Percentiles rank a stretch among this genome's conserved stretches.
These are phyloP conservation scores for Cepaea hortensis DNA, from an alignment of 2,888 invertebrate species.

Conservation along the genomic window DNA sequence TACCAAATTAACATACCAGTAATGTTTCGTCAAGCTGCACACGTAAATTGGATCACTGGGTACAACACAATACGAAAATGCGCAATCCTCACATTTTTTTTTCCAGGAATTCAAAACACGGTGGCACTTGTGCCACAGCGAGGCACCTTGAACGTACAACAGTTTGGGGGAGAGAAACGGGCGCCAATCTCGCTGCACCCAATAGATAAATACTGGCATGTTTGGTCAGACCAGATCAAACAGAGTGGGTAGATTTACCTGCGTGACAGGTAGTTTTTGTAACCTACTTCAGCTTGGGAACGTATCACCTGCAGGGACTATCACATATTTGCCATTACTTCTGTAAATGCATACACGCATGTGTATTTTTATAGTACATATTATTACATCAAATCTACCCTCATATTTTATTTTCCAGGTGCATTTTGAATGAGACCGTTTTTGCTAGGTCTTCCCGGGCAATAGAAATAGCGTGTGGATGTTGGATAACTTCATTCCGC, in stretches of 20 bases:
- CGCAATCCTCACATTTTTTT: neutral
- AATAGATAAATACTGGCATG: conserved; percentile 20
- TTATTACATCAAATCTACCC: neutral
- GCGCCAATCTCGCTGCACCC: neutral
- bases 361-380: neutral
- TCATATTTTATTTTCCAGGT: neutral
- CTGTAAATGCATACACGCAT: neutral
- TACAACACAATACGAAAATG: no score
- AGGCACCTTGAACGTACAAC: neutral
- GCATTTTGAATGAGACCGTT: neutral
- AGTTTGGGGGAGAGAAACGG: neutral
- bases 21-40: no score
- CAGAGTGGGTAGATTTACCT: conserved; percentile 11
- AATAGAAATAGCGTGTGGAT: neutral
- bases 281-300: neutral
- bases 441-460: neutral
- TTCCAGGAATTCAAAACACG: neutral
- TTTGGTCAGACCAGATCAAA: conserved; percentile 17
- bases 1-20: no score
- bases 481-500: no score
- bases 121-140: neutral
- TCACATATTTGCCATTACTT: neutral
- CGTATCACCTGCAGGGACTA: neutral
- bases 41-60: no score
- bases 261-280: conserved; percentile 2